Base-by-base conservation (phyloP, 2,113 vertebrate genomes). In the Oostethus manadensis region DNA sequence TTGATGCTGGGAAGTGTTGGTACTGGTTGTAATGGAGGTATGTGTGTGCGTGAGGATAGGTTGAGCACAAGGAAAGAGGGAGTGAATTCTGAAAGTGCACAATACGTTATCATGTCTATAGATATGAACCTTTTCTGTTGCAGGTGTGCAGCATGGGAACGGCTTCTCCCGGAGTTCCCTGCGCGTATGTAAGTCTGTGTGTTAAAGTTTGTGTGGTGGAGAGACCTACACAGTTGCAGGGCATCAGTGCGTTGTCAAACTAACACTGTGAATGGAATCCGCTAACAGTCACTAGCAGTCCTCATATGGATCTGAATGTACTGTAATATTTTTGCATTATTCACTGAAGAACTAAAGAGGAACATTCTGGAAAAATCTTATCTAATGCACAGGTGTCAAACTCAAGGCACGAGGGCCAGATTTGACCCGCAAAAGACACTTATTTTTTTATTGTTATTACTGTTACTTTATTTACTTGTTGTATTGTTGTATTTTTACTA, bases 121-220 rank as follows among this genome's bases (percentile, higher is more conserved):
- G 50, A 51, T 51, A 51, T 13, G 23, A 26, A 9, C 50, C 35
- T 86, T 84, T 16, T 70, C 7, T 17, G 65, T 76, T 73, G 82
- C 89, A 91, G 89, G 90, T 91, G 89, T 85, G 29, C 50, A 56
- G 56, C 86, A 84, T 91, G 90, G 81, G 89, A 91, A 90, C 66
- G 71, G 61, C 66, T 80, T 87, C 87, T 82, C 73, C 48, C 26
- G 62, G 23, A 78, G 58, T 66, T 89, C 89, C 85, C 76, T 86
- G 86, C n/a, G 33, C 20, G 10, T 38, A 21, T 35, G 35, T 44
- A 49, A 13, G 3, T 3, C 20, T 40, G 26, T 8, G 23, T 57
- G 68, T n/a, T 56, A 14, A 17, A 10, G 10, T 4, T 23, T 57
- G 53, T 51, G 18, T 16, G n/a, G 23, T 76, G 26, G 59, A 26